phyloP scores from a whole-genome alignment of 2,888 invertebrate species.

The Chrysopilus asiliformis region DNA sequence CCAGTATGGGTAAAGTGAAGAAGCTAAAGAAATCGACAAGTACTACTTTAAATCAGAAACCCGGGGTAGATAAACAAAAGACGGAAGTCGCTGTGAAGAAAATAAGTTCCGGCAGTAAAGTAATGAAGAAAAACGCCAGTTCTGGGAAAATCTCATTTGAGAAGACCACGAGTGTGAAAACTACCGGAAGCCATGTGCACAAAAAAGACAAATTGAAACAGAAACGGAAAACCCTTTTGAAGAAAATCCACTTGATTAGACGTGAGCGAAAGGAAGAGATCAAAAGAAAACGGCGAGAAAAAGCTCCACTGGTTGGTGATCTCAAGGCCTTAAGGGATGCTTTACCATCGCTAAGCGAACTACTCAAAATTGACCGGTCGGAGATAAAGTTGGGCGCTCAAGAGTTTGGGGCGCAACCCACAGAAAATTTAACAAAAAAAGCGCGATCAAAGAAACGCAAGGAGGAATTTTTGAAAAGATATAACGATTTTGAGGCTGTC shows the following conservation, averaged over 20 bases:
- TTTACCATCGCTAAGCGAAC: constrained; percentile 27
- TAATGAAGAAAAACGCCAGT: too few relatives aligned
- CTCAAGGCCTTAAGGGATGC: constrained; percentile 30
- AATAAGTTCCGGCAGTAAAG: too few relatives aligned
- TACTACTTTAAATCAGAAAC: too few relatives aligned
- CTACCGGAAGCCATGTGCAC: constrained; percentile 9
- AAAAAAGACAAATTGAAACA: constrained; percentile 28
- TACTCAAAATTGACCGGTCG: constrained; percentile 23
- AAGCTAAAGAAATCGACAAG: too few relatives aligned
- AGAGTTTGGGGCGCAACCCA: constrained; percentile 6
- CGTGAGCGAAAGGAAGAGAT: constrained; percentile 25
- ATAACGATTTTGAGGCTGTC: constrained; percentile 23
- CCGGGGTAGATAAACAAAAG: too few relatives aligned
- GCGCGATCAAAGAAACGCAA: constrained; percentile 25
- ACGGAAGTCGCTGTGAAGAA: too few relatives aligned
- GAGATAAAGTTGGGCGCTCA: constrained; percentile 18
- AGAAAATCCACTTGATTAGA: constrained; percentile 23
- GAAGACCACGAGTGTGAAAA: too few relatives aligned
- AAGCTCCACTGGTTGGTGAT: constrained; percentile 26
- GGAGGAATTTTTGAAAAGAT: constrained; percentile 21
- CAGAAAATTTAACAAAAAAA: constrained; percentile 14
- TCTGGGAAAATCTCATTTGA: constrained; percentile 41
- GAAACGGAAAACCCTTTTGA: constrained; percentile 26
- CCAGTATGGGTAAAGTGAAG: too few relatives aligned
- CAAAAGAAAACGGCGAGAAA: constrained; percentile 24